These are phyloP conservation scores for Zosterops hypoxanthus DNA, from an alignment of 2,113 vertebrate species.

Conservation along the genomic window DNA sequence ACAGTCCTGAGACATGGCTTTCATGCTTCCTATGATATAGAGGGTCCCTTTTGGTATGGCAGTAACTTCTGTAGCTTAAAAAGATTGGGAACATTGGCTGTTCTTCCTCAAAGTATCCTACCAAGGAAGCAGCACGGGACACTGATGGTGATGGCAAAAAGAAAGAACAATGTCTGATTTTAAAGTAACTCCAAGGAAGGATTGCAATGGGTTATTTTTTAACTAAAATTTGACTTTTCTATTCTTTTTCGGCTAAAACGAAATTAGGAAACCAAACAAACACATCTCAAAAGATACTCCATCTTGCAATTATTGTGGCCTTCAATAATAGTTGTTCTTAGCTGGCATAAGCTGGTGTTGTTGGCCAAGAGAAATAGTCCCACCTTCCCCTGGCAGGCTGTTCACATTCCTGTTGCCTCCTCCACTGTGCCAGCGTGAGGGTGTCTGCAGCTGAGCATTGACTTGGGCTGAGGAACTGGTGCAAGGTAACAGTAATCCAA, in stretches of 20 bases:
- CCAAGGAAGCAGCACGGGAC: not conserved
- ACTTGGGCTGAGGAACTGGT: not conserved
- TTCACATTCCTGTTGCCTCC: not conserved
- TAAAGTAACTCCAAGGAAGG: not conserved
- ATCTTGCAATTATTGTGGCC: not conserved
- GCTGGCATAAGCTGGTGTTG: not conserved
- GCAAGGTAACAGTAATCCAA: not conserved
- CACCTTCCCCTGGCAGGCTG: constrained; percentile 18
- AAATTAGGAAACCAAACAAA: not conserved
- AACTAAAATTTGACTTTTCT: not conserved
- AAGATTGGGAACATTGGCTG: not conserved
- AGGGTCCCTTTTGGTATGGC: not conserved
- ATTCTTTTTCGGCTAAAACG: not conserved
- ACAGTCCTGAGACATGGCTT: not conserved
- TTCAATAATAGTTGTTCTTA: not conserved
- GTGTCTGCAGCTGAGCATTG: not conserved
- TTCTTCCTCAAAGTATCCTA: not conserved
- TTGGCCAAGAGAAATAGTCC: constrained; percentile 38
- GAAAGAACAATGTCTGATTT: not conserved
- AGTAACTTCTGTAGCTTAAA: not conserved
- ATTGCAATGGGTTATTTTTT: not conserved
- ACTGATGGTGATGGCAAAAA: not conserved
- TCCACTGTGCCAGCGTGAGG: not conserved
- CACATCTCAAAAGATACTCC: not conserved
- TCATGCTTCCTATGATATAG: accelerated